Evolutionary conservation across 2,113 vertebrate species (phyloP).

Genomic region (Periophthalmus modestus): DNA sequence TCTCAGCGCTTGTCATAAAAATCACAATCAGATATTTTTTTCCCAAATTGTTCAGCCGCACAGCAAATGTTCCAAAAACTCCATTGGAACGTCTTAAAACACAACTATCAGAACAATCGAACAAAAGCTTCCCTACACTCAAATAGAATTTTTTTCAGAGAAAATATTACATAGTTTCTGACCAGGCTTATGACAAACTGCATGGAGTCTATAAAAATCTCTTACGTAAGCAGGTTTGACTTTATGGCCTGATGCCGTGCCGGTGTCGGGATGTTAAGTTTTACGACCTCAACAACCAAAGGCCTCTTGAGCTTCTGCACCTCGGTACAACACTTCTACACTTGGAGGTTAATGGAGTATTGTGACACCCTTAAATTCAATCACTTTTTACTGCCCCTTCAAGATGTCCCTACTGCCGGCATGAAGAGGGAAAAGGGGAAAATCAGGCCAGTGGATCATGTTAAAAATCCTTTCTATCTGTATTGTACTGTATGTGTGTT

Average conservation of each 20-base stretch:
- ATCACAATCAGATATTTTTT: too few species aligned
- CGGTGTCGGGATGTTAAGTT: conserved; percentile 45
- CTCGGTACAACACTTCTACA: conserved; percentile 14
- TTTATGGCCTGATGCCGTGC: conserved; percentile 32
- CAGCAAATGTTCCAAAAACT: too few species aligned
- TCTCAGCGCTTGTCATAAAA: too few species aligned
- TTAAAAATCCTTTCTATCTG: conserved; percentile 14
- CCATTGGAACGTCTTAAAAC: too few species aligned
- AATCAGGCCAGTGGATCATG: conserved; percentile 1
- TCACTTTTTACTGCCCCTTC: conserved; percentile 55
- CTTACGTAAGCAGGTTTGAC: conserved; percentile 12
- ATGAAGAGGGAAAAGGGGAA: conserved; percentile 29
- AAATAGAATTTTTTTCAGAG: background rate
- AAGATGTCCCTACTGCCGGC: conserved; percentile 52
- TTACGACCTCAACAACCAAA: conserved; percentile 56
- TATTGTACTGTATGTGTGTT: conserved; percentile 36
- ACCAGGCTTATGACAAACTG: background rate
- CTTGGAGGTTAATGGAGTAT: conserved; percentile 56
- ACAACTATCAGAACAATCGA: too few species aligned
- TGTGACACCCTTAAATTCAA: conserved; percentile 60
- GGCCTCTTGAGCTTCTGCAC: conserved; percentile 46
- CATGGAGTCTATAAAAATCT: conserved; percentile 31
- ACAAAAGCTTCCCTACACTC: too few species aligned
- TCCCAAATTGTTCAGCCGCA: too few species aligned
- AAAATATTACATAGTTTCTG: background rate